phyloP scores from a whole-genome alignment of 1,140 invertebrate genomes.

The Anastrepha obliqua region DNA sequence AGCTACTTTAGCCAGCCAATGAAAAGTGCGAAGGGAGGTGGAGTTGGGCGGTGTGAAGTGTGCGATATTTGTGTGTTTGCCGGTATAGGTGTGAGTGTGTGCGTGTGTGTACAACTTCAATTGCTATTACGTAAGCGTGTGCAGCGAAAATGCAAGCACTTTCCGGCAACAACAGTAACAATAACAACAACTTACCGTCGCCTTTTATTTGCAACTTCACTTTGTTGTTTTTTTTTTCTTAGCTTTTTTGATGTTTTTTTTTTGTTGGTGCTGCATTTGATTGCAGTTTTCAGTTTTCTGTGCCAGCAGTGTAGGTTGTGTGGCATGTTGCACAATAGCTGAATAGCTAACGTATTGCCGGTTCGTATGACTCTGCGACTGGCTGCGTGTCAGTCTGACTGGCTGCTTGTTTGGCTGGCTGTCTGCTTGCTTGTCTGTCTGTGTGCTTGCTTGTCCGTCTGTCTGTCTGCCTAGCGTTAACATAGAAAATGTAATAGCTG shows the following conservation, averaged over 20 bases:
- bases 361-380: neutral
- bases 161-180: slow-evolving; percentile 28
- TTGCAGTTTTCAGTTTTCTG: slow-evolving; percentile 40
- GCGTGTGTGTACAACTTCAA: neutral
- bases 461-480: neutral
- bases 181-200: slow-evolving; percentile 10
- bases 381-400: neutral
- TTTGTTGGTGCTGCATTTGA: neutral
- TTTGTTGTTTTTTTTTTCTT: neutral
- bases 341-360: neutral
- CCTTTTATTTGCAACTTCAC: slow-evolving; percentile 48
- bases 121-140: slow-evolving; percentile 43
- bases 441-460: neutral
- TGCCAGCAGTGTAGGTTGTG: slow-evolving; percentile 46
- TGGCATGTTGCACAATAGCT: slow-evolving; percentile 45
- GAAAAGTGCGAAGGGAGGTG: no score
- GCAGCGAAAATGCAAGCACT: slow-evolving; percentile 36
- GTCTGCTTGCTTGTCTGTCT: neutral
- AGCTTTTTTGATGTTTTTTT: neutral
- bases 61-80: neutral
- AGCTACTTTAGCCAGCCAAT: neutral
- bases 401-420: neutral
- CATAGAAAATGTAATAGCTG: slow-evolving; percentile 41
- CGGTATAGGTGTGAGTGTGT: neutral
- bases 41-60: neutral